These are phyloP conservation scores for Tenthredo mesomela DNA, from an alignment of 2,888 invertebrate species.

Conservation along the genomic window DNA sequence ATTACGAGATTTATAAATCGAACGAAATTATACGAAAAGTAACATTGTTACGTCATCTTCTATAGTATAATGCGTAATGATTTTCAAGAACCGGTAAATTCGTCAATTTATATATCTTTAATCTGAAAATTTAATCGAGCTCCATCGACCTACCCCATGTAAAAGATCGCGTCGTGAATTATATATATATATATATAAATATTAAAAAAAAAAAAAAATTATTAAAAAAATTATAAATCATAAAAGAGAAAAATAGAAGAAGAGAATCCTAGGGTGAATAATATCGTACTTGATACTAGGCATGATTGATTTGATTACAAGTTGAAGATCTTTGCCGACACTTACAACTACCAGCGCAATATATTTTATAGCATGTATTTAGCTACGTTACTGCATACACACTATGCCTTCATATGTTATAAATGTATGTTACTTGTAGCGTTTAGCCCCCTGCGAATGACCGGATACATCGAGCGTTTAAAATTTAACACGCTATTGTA, in stretches of 20 bases:
- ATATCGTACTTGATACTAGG: neutral
- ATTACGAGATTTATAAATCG: neutral
- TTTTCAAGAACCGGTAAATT: neutral
- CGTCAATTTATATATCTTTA: neutral
- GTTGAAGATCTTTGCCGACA: neutral
- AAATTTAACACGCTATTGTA: conserved; percentile 43
- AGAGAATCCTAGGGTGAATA: neutral
- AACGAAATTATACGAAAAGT: neutral
- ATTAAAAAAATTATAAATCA: neutral
- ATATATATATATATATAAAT: too few species aligned
- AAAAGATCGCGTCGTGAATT: neutral
- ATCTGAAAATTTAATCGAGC: neutral
- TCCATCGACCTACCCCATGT: neutral
- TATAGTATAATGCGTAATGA: neutral
- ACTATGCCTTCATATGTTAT: neutral
- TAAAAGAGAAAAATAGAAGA: neutral
- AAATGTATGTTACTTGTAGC: neutral
- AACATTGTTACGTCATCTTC: neutral
- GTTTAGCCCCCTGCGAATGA: conserved; percentile 30
- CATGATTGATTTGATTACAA: neutral
- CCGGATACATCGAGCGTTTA: conserved; percentile 41
- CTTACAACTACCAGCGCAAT: neutral
- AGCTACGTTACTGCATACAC: neutral
- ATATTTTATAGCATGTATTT: neutral
- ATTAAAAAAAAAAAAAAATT: neutral